A percentile compares a stretch with the other conserved stretches of the same genome.
Evolutionary conservation across 2,113 vertebrate species (phyloP).

Genomic region (Phocoena phocoena): DNA sequence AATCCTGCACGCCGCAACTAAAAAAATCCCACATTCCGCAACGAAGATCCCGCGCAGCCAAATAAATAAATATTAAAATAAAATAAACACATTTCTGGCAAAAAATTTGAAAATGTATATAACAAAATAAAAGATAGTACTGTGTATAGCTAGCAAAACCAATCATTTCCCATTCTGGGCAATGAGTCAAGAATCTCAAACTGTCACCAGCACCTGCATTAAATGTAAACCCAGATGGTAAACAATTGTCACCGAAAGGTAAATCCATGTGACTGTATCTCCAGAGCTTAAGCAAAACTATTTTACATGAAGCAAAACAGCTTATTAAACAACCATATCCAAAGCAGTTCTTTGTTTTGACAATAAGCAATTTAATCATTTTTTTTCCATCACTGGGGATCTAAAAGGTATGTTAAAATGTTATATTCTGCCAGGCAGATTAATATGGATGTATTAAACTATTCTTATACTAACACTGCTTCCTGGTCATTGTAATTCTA

Average conservation of each 20-base stretch:
- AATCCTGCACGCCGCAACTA: no score
- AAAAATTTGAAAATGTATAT: no score
- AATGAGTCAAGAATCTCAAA: conserved; percentile 73
- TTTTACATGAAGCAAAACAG: conserved; percentile 58
- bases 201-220: conserved; percentile 78
- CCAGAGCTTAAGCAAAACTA: conserved; percentile 72
- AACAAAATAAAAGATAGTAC: conserved; percentile 65
- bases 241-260: conserved; percentile 64
- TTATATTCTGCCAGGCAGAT: conserved; percentile 39
- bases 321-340: conserved; percentile 67
- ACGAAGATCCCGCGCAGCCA: no score
- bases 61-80: no score
- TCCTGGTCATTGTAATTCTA: conserved; percentile 72
- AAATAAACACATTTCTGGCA: no score
- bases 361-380: conserved; percentile 67
- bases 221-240: conserved; percentile 70
- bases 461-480: conserved; percentile 55
- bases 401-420: conserved; percentile 74
- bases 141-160: conserved; percentile 55
- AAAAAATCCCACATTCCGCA: no score
- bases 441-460: conserved; percentile 68
- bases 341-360: conserved; percentile 66
- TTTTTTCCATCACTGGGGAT: conserved; percentile 64
- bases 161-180: conserved; percentile 64
- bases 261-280: conserved; percentile 61